Evolutionary conservation across 2,888 invertebrate genomes (phyloP).

Genomic region (Leptopilina syphax): DNA sequence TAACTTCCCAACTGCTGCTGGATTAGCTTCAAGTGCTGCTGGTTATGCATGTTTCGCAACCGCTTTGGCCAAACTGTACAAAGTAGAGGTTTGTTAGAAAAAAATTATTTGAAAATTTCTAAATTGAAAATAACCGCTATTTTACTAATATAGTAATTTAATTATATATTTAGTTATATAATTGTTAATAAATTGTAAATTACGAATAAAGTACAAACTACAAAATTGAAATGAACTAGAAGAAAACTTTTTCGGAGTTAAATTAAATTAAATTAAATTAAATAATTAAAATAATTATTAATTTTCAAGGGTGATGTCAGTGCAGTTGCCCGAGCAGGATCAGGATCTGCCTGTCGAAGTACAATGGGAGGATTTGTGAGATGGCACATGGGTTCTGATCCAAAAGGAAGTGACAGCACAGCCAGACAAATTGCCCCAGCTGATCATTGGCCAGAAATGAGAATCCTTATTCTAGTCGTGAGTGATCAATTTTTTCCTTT

Average conservation of each 20-base stretch:
- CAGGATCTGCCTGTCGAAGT: slow-evolving; percentile 98
- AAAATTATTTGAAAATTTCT: background rate
- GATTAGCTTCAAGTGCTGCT: slow-evolving; percentile 98
- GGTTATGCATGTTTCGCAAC: slow-evolving; percentile 92
- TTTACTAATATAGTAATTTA: too few relatives aligned
- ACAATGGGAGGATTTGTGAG: slow-evolving; percentile 95
- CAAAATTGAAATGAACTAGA: too few relatives aligned
- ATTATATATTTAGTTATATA: too few relatives aligned
- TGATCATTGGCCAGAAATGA: slow-evolving; percentile 93
- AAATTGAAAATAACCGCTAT: too few relatives aligned
- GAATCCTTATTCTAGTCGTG: slow-evolving; percentile 92
- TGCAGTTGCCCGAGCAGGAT: slow-evolving; percentile 88
- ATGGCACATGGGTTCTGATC: slow-evolving; percentile 87
- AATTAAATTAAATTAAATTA: too few relatives aligned
- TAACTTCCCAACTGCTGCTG: slow-evolving; percentile 99
- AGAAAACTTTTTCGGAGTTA: too few relatives aligned
- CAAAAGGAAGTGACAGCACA: slow-evolving; percentile 86
- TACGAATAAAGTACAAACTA: too few relatives aligned
- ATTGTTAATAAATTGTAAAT: too few relatives aligned
- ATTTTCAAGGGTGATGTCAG: slow-evolving; percentile 82
- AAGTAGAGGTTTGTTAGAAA: slow-evolving; percentile 79
- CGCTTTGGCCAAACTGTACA: slow-evolving; percentile 87
- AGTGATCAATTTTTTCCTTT: slow-evolving; percentile 55
- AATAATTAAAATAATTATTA: slow-evolving; percentile 1
- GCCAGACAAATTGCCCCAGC: slow-evolving; percentile 86